Base-by-base conservation (phyloP, 2,888 invertebrate genomes). In the Hyles lineata region DNA sequence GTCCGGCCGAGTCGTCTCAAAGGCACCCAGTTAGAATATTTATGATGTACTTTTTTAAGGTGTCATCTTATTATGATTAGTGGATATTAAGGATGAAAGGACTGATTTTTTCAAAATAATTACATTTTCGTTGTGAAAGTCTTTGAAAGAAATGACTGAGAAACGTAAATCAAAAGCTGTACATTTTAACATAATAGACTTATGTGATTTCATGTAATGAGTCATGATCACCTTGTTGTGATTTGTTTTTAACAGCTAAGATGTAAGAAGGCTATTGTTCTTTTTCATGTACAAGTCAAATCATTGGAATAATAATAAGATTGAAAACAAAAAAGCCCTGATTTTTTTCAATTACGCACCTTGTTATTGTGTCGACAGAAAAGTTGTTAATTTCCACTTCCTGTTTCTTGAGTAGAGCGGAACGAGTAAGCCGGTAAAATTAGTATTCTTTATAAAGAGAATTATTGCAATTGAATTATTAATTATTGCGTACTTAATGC, bases 11-110 rank as follows among this genome's bases (percentile, higher is more conserved):
- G 81, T 85, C 85, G 82, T 83, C 83, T 86, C 78, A 82, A 84
- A 81, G 82, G 80, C 75, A 74, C 78, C 75, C 76, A 81, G 79
- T 82, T 82, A 78, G 80, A 80, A 83, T 85, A 87, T 87, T 87
- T 86, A 85, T 85, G 83, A 77, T 71, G 73, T 74, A 74, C 84
- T 82, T 74, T 78, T 84, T 83, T 80, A 80, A 75, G 77, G 74
- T 83, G 81, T 83, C 83, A 82, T 81, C 78, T 79, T 75, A n/a
- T 52, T 32, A 81, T 84, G 85, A 87, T 87, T 85, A 85, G 85
- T 81, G 78, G 79, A 75, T 76, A 76, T 79, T 79, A 80, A 81
- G 75, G 75, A 77, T 67, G 67, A 67, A 67, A 67, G 50, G 67
- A 67, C 67, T 67, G 52, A 52, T 52, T 50, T 50, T 43, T 67